Evolutionary conservation across 2,113 vertebrate species (phyloP), one percentile per base, ranked within the genome.

Genomic region (Plectropomus leopardus): DNA sequence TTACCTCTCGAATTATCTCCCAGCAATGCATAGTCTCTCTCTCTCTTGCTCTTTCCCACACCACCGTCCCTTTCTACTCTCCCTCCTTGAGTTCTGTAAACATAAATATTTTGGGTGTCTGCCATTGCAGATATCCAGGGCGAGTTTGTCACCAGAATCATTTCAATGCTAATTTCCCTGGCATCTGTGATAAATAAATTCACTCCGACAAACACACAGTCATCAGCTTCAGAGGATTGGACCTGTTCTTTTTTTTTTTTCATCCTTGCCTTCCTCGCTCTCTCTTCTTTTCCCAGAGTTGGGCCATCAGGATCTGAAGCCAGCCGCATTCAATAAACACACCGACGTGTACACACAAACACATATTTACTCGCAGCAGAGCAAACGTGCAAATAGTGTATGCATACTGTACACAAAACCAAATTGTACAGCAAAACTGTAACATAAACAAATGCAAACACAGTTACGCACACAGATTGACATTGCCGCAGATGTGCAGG

Each of bases 151-250:
- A 85, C 86, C 76, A 73, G 72, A 91, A 92, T 93, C 85, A 92
- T 93, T 94, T 92, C 89, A 76, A 91, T 93, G 93, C 90, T 93
- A 93, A 95, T 95, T 94, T 93, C 67, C 42, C 76, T 82, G 88
- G 83, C 87, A 82, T 92, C 87, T 92, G 83, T 78, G 90, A 92
- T 93, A 92, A 93, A 90, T 89, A 88, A 90, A 89, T 90, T 85
- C 84, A 77, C 71, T 89, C 77, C 75, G 87, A 92, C 89, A 92
- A 91, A 92, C 86, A 88, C 87, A 78, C 87, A 90, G 85, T 93
- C 89, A 86, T 88, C 89, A 90, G 89, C 88, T 91, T 93, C 82
- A 85, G 74, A 90, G 84, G 58, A 77, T 86, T 90, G 84, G 55
- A 86, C 70, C 69, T 7, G 13, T 26, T 80, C 1, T 0, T 85